Evolutionary conservation across 2,888 invertebrate genomes (phyloP).

Genomic region (Apamea epomidion): DNA sequence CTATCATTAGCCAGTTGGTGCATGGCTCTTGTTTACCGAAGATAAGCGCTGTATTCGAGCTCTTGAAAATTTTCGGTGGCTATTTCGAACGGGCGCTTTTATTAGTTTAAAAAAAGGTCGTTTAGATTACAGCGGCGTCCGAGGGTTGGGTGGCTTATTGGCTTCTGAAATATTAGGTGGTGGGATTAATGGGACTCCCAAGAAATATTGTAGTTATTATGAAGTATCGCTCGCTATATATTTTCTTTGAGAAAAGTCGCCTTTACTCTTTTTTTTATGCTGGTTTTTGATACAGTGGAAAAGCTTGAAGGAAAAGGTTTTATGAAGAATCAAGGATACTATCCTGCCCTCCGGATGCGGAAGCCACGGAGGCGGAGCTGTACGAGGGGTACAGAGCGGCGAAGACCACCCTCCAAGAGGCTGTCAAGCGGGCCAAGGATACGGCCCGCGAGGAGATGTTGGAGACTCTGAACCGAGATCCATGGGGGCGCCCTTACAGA

Average conservation of each 20-base stretch:
- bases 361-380: too few relatives aligned
- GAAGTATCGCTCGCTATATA: constrained; percentile 70
- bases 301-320: neutral
- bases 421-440: too few relatives aligned
- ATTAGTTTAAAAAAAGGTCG: constrained; percentile 90
- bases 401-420: too few relatives aligned
- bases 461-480: too few relatives aligned
- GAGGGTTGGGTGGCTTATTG: constrained; percentile 85
- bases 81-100: constrained; percentile 89
- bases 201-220: constrained; percentile 76
- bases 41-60: constrained; percentile 78
- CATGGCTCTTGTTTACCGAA: constrained; percentile 83
- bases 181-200: constrained; percentile 82
- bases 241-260: constrained; percentile 56
- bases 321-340: neutral
- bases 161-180: constrained; percentile 86
- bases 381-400: too few relatives aligned
- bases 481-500: too few relatives aligned
- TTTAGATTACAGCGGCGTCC: constrained; percentile 87
- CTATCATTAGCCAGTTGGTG: constrained; percentile 81
- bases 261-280: constrained; percentile 30
- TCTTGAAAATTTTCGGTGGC: constrained; percentile 88
- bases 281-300: neutral
- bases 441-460: too few relatives aligned
- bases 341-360: too few relatives aligned